Conservation (phyloP, 2,888 invertebrate genomes). For the Bedellia somnulentella region DNA sequence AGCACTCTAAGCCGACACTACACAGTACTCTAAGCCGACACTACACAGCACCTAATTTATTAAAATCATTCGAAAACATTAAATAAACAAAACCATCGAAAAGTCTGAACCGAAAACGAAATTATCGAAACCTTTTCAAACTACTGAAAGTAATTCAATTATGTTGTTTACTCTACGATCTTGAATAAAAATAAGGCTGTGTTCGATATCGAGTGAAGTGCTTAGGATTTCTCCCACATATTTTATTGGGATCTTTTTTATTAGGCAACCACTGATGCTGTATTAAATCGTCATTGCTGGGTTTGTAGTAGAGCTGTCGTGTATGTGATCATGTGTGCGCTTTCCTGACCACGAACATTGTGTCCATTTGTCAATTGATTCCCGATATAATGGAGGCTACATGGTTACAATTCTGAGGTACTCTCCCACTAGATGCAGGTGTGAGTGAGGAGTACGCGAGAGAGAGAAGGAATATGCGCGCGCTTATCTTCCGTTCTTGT, state of each 20-base stretch:
- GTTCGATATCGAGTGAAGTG: too few species aligned
- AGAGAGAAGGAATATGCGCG: constrained; percentile 33
- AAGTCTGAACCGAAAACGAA: too few species aligned
- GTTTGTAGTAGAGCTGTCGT: constrained; percentile 11
- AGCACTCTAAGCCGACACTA: too few species aligned
- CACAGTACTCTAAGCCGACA: too few species aligned
- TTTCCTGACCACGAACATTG: constrained; percentile 6
- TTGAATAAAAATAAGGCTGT: constrained; percentile 1
- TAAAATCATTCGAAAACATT: too few species aligned
- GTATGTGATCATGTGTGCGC: too few species aligned
- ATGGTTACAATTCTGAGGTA: constrained; percentile 48
- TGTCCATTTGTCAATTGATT: constrained; percentile 56
- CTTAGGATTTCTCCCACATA: too few species aligned
- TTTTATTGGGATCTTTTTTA: constrained; percentile 26
- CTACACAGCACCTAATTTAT: too few species aligned
- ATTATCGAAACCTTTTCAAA: too few species aligned
- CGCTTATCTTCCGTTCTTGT: constrained; percentile 31
- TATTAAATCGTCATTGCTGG: constrained; percentile 13
- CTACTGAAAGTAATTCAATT: constrained; percentile 5
- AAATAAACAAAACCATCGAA: too few species aligned
- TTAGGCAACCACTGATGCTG: constrained; percentile 30
- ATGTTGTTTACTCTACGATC: constrained; percentile 3
- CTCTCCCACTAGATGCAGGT: constrained; percentile 32
- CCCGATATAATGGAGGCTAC: constrained; percentile 57
- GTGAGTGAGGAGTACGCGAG: constrained; percentile 11